Evolutionary conservation across 92 coral and sea anemone species (phyloP), one percentile per base, ranked within the genome.

Genomic region (Pocillopora grandis): DNA sequence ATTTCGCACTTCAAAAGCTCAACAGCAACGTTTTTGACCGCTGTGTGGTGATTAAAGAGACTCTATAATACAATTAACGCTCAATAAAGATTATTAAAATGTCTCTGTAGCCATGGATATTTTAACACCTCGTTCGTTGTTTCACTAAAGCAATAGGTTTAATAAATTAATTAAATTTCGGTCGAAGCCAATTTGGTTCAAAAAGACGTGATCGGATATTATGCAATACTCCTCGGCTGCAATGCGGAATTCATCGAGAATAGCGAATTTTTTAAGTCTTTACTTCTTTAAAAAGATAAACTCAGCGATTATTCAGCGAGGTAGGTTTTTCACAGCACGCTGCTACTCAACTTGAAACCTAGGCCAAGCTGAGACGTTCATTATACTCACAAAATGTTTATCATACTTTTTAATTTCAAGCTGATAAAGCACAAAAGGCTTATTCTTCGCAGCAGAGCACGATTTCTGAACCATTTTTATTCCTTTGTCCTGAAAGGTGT

Each of bases 41-140:
- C 80, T 74, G 76, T 69, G 74, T 68, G 83, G 86, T 89, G 86
- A 92, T 87, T 88, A 88, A 88, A 84, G 85, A 62, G 84, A 87
- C 88, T 89, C 88, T 75, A 62, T 82, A 85, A 84, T 86, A 84
- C 93, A 87, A 92, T 92, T 92, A 92, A 76, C 90, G 80, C 60
- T 74, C 93, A 91, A 91, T 94, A 84, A 92, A 77, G 71, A 87
- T 90, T 90, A 94, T 94, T 92, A 85, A 89, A 87, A 84, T 79
- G 80, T 71, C 76, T 89, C 83, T 84, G 92, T 90, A 81, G 90
- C 76, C 95, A 87, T 89, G 90, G 98, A 77, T 87, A 82, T 84
- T 73, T 83, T 78, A 80, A 81, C 94, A 85, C 88, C 76, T 88
- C 69, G 31, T 42, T 76, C 63, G 86, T 85, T 88, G 94, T 91